These are phyloP conservation scores for Drosophila littoralis DNA, from an alignment of 1,140 invertebrate species.

Conservation along the genomic window DNA sequence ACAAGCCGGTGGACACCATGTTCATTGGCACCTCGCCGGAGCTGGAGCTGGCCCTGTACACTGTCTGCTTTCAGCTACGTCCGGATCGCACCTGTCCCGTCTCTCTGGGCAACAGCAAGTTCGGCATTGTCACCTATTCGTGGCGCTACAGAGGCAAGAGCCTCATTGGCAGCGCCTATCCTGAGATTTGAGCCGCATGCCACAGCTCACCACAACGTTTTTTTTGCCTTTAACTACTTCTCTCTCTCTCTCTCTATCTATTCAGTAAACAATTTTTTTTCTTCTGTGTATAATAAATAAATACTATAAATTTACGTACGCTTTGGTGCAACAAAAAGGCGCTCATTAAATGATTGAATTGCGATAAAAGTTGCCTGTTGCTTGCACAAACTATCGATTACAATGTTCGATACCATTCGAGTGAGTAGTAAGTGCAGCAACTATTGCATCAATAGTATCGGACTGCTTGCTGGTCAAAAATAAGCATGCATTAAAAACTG, in stretches of 20 bases:
- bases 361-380: not conserved
- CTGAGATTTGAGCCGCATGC: conserved; percentile 86
- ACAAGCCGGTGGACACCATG: conserved; percentile 92
- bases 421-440: not conserved
- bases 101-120: conserved; percentile 88
- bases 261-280: conserved; percentile 13
- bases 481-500: too few species aligned
- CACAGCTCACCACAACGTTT: conserved; percentile 50
- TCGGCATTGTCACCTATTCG: conserved; percentile 90
- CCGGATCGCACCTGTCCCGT: conserved; percentile 90
- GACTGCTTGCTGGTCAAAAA: not conserved
- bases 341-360: not conserved
- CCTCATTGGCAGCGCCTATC: conserved; percentile 92
- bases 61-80: conserved; percentile 91
- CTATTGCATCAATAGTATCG: not conserved
- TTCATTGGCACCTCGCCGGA: conserved; percentile 97
- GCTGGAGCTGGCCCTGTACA: conserved; percentile 95
- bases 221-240: not conserved
- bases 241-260: not conserved
- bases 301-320: conserved; percentile 4
- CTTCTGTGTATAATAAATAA: conserved; percentile 35
- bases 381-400: not conserved
- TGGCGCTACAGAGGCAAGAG: conserved; percentile 90
- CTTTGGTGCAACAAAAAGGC: not conserved
- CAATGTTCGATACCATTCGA: not conserved